Conservation (phyloP, 2,113 vertebrate species). For the Limanda limanda region DNA sequence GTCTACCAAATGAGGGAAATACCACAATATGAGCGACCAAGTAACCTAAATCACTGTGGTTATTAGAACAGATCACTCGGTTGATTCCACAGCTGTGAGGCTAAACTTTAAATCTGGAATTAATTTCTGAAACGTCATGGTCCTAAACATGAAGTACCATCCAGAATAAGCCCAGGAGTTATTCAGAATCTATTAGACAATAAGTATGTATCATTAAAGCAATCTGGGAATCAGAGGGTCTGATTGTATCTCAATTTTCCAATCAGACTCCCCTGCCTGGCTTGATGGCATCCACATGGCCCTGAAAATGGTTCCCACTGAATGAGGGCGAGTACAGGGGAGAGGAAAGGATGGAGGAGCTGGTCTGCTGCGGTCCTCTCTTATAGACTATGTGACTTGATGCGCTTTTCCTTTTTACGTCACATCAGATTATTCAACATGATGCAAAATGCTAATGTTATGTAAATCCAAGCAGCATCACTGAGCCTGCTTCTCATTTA, state of each 20-base stretch:
- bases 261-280: conserved; percentile 26
- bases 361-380: not conserved
- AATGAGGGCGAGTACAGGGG: not conserved
- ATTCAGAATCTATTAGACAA: conserved; percentile 18
- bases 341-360: not conserved
- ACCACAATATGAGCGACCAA: not conserved
- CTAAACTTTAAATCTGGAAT: conserved; percentile 17
- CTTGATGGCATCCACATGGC: conserved; percentile 42
- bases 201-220: conserved; percentile 19
- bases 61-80: not conserved
- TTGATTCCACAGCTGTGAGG: not conserved
- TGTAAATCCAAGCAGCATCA: not conserved
- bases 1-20: not conserved
- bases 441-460: not conserved
- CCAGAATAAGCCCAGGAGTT: conserved; percentile 14
- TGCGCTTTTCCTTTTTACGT: not conserved
- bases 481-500: conserved; percentile 14
- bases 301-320: not conserved
- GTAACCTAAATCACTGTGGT: not conserved
- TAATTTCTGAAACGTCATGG: conserved; percentile 4
- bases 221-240: conserved; percentile 26
- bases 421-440: conserved; percentile 15
- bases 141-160: conserved; percentile 10
- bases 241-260: conserved; percentile 39
- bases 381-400: not conserved